Evolutionary conservation across 2,888 invertebrate species (phyloP), one percentile per base, ranked within the genome.

Genomic region (Ligdia adustata): DNA sequence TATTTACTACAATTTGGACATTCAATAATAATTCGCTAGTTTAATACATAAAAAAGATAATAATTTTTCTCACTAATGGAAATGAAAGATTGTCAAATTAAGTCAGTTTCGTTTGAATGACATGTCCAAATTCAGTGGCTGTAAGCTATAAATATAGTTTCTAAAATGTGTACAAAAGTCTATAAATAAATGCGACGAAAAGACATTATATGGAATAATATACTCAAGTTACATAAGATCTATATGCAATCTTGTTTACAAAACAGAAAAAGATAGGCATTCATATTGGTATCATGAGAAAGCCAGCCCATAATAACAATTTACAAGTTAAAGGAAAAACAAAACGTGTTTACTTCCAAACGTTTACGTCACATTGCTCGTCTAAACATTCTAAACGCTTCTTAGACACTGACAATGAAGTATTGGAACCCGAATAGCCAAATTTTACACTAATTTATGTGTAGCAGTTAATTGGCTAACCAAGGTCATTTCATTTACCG

Each of bases 361-460:
- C 2, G 1, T 18, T 9, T 13, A 6, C 15, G 3, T 20, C 6
- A 26, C 41, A 41, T 47, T 41, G 41, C 41, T 41, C 14, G 31
- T 16, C 9, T 27, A 27, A n/a, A 24, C 9, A 16, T 13, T 37
- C 18, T 40, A 47, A 41, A 22, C 9, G 35, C 34, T 41, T 41
- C 35, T n/a, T 32, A 13, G 32, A n/a, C 37, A 27, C 9, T 14
- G 34, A 33, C 18, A 26, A 39, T n/a, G 32, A 35, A 43, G 39
- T 38, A 16, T 39, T 40, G 15, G 39, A 38, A 28, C 27, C 14
- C 22, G 22, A 29, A 29, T 9, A 5, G 6, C 9, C 14, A 12
- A 29, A 6, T 22, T 9, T 33, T 12, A 20, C 22, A 27, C 31
- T 29, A 39, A 28, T 20, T 35, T 29, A 2, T 27, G 9, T 26